Evolutionary conservation across 92 coral and sea anemone species (phyloP).

Genomic region (Paragorgia papillata): DNA sequence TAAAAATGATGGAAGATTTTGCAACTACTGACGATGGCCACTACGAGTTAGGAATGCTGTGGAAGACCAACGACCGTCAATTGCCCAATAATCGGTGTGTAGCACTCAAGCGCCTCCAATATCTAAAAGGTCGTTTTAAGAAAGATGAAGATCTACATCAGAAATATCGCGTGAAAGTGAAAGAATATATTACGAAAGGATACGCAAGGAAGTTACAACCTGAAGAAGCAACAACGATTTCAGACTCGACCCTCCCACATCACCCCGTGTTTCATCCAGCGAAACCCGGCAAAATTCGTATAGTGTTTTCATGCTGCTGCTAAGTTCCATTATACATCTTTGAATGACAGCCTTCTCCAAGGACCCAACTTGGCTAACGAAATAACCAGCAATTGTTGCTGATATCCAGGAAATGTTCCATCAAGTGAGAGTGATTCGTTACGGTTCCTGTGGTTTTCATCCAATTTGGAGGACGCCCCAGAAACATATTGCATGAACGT

Average conservation of each 20-base stretch:
- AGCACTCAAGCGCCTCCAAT: slow-evolving; percentile 8
- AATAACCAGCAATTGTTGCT: too few species aligned
- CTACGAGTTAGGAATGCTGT: slow-evolving; percentile 13
- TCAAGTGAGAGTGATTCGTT: too few species aligned
- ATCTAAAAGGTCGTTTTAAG: not conserved
- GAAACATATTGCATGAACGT: too few species aligned
- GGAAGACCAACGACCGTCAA: slow-evolving; percentile 7
- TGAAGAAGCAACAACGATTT: too few species aligned
- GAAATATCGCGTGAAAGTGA: not conserved
- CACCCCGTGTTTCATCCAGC: slow-evolving; percentile 19
- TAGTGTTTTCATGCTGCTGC: slow-evolving; percentile 21
- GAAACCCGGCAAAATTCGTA: slow-evolving; percentile 18
- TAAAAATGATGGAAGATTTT: slow-evolving; percentile 15
- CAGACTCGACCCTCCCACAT: slow-evolving; percentile 11
- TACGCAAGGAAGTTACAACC: not conserved
- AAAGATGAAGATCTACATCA: slow-evolving; percentile 1
- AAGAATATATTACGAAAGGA: slow-evolving; percentile 12
- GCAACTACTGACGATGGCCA: slow-evolving; percentile 2
- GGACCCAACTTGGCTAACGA: slow-evolving; percentile 12
- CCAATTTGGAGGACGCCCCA: too few species aligned
- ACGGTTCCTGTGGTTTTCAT: too few species aligned
- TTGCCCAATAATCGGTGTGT: slow-evolving; percentile 15
- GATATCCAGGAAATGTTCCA: too few species aligned
- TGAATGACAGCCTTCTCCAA: slow-evolving; percentile 18
- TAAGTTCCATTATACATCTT: not conserved